phyloP scores from a whole-genome alignment of 2,888 invertebrate genomes.

The Mellilla xanthometata region DNA sequence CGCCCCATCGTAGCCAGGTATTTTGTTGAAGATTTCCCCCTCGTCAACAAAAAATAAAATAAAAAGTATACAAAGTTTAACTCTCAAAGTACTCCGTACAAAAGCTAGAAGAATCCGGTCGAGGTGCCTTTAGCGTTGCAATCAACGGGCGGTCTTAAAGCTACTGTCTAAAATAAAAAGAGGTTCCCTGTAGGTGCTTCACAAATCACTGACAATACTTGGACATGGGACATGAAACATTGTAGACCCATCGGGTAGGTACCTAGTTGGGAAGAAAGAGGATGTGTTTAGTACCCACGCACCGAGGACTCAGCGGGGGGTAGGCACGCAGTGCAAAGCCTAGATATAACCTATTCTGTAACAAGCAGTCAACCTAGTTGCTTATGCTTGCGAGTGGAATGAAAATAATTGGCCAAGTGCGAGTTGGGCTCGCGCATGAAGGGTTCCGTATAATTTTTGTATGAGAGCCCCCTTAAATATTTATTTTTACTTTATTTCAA shows the following conservation, averaged over 20 bases:
- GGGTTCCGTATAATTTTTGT: too few species aligned
- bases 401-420: too few species aligned
- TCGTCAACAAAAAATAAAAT: too few species aligned
- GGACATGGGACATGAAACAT: slow-evolving; percentile 1
- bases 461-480: too few species aligned
- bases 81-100: slow-evolving; percentile 3
- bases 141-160: slow-evolving; percentile 23
- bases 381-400: too few species aligned
- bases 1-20: too few species aligned
- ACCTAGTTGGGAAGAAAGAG: not conserved
- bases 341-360: too few species aligned
- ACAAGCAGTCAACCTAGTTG: too few species aligned
- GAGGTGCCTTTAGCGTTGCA: slow-evolving; percentile 8
- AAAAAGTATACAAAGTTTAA: slow-evolving; percentile 1
- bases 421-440: too few species aligned
- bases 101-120: slow-evolving; percentile 17
- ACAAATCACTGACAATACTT: slow-evolving; percentile 3
- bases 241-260: not conserved
- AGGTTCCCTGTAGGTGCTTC: slow-evolving; percentile 1
- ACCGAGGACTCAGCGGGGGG: slow-evolving; percentile 15
- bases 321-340: slow-evolving; percentile 13
- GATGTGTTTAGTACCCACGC: slow-evolving; percentile 1
- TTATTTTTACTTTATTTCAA: too few species aligned
- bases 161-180: slow-evolving; percentile 3
- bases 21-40: too few species aligned